A percentile compares a stretch with the other conserved stretches of the same genome.
Evolutionary conservation across 2,797 vertebrate species (phyloP).

Genomic region (Antrozous pallidus): DNA sequence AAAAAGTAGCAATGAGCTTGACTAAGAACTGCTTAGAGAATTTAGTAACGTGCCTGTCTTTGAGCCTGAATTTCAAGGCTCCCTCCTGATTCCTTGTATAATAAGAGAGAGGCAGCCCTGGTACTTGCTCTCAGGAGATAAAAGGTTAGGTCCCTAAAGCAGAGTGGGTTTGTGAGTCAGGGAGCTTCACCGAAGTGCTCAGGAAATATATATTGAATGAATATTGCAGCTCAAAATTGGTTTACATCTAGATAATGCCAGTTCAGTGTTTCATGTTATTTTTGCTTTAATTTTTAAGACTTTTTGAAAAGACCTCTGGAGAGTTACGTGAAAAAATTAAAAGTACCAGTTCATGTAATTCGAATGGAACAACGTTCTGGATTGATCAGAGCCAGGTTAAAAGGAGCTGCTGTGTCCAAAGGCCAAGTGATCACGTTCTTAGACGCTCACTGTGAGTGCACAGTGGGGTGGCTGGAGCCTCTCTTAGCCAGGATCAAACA

Average conservation of each 20-base stretch:
- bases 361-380: conserved; percentile 98
- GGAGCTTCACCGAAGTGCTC: background rate
- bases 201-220: background rate
- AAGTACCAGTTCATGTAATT: conserved; percentile 94
- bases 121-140: background rate
- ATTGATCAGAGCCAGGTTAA: conserved; percentile 95
- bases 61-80: background rate
- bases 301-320: conserved; percentile 96
- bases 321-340: conserved; percentile 93
- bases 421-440: conserved; percentile 99
- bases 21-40: background rate
- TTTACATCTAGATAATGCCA: background rate
- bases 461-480: conserved; percentile 96
- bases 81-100: background rate
- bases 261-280: background rate
- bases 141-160: background rate
- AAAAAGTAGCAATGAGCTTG: background rate
- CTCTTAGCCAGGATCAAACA: conserved; percentile 95
- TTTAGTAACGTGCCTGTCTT: background rate
- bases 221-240: background rate
- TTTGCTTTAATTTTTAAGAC: conserved; percentile 83
- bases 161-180: background rate
- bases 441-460: conserved; percentile 99
- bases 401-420: conserved; percentile 95
- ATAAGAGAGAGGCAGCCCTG: background rate